Conservation (phyloP, 92 coral and sea anemone genomes). For the Galaxea fascicularis region DNA sequence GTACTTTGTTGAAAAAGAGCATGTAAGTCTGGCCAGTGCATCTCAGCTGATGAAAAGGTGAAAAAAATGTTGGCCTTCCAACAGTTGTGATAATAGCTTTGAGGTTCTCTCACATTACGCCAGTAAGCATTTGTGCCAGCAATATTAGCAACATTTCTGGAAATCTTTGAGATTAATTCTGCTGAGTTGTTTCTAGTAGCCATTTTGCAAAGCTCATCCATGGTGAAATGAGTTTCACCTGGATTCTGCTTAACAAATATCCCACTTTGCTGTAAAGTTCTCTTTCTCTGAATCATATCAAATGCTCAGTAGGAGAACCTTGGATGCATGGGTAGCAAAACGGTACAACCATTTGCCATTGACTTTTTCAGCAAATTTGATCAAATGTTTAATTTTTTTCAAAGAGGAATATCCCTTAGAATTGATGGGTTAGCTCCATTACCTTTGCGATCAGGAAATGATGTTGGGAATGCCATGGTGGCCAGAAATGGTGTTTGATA, state of each 20-base stretch:
- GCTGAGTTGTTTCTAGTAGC: conserved; percentile 53
- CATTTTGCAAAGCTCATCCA: conserved; percentile 76
- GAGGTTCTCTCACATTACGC: conserved; percentile 65
- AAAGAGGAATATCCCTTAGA: conserved; percentile 60
- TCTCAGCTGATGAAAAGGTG: conserved; percentile 82
- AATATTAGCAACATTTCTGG: conserved; percentile 69
- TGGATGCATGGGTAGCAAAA: conserved; percentile 70
- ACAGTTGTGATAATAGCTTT: conserved; percentile 70
- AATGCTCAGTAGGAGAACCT: conserved; percentile 71
- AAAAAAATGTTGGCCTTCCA: conserved; percentile 81
- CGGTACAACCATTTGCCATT: conserved; percentile 67
- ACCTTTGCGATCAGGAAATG: conserved; percentile 72
- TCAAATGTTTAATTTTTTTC: conserved; percentile 58
- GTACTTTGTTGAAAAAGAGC: conserved; percentile 39
- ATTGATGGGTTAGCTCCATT: conserved; percentile 63
- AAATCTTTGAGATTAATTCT: conserved; percentile 67
- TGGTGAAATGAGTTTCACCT: conserved; percentile 66
- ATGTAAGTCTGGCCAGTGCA: conserved; percentile 78
- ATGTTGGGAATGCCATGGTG: neutral
- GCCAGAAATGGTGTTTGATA: too few relatives aligned
- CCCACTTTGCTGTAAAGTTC: conserved; percentile 73
- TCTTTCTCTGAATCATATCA: conserved; percentile 67
- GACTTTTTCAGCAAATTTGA: conserved; percentile 53
- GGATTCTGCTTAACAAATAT: conserved; percentile 27
- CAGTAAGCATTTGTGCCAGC: conserved; percentile 20